phyloP scores from a whole-genome alignment of 2,797 vertebrate species.

The Zonotrichia albicollis region DNA sequence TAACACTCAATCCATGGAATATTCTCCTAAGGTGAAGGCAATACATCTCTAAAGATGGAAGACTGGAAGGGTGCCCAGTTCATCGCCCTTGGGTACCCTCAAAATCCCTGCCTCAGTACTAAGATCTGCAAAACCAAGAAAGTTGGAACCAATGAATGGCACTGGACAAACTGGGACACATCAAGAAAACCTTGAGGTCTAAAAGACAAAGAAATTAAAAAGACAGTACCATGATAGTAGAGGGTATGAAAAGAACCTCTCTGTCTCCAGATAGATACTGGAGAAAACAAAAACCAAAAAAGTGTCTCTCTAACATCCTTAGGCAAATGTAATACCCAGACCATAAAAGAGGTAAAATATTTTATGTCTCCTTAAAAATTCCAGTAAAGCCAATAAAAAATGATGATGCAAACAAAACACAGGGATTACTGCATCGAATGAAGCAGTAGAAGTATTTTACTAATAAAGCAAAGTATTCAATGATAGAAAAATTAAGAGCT shows the following conservation, averaged over 20 bases:
- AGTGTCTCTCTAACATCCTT: neutral
- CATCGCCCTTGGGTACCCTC: neutral
- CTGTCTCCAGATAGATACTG: neutral
- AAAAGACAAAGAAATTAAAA: neutral
- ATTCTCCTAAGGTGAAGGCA: neutral
- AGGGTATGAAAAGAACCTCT: neutral
- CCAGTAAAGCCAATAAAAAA: neutral
- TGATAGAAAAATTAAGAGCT: neutral
- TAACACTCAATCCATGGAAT: neutral
- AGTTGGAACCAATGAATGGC: neutral
- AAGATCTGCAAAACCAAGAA: neutral
- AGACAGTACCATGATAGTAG: neutral
- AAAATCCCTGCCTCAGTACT: neutral
- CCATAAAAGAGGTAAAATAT: neutral
- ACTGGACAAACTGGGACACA: neutral
- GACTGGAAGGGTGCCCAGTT: neutral
- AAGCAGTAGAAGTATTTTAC: neutral
- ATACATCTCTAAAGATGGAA: neutral
- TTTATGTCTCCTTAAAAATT: neutral
- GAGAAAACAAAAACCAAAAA: neutral
- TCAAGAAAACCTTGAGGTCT: neutral
- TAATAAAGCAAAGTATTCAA: neutral
- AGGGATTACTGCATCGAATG: neutral
- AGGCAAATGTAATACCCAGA: neutral
- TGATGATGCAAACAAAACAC: neutral